These are phyloP conservation scores for Torymus tubicola DNA, from an alignment of 2,888 invertebrate species.

Conservation along the genomic window DNA sequence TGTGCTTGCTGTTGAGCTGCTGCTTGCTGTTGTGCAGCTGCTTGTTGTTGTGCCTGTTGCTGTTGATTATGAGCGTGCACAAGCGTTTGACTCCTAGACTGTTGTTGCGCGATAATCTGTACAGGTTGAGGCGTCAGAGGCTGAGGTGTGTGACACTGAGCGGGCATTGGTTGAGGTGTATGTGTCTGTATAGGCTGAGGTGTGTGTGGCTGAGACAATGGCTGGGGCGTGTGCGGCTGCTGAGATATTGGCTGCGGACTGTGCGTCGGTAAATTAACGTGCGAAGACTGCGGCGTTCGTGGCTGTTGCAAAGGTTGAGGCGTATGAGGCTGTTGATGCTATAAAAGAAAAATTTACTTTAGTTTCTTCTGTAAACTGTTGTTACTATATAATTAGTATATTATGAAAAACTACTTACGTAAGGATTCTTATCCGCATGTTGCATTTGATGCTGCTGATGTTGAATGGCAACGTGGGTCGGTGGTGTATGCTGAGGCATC, in stretches of 20 bases:
- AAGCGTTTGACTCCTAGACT: conserved; percentile 36
- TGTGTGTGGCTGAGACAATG: conserved; percentile 70
- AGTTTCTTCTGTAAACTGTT: too few relatives aligned
- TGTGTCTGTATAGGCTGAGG: conserved; percentile 72
- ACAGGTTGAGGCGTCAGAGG: conserved; percentile 72
- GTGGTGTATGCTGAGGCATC: conserved; percentile 82
- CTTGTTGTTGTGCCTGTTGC: conserved; percentile 63
- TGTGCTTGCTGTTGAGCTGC: conserved; percentile 68
- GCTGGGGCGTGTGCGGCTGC: conserved; percentile 72
- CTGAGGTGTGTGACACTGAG: conserved; percentile 70
- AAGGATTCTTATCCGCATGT: conserved; percentile 60
- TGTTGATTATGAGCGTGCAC: conserved; percentile 61
- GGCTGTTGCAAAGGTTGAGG: conserved; percentile 74
- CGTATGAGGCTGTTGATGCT: conserved; percentile 74
- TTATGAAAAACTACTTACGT: conserved; percentile 38
- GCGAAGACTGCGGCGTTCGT: conserved; percentile 76
- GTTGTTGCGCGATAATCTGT: conserved; percentile 71
- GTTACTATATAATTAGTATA: too few relatives aligned
- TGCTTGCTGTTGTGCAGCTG: conserved; percentile 64
- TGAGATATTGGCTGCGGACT: conserved; percentile 76
- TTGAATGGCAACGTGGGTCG: conserved; percentile 71
- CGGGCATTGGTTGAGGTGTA: conserved; percentile 70
- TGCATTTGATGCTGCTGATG: conserved; percentile 73
- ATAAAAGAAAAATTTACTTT: conserved; percentile 33
- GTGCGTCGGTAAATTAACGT: conserved; percentile 70